Percentiles rank a stretch among this genome's conserved stretches.
phyloP scores from a whole-genome alignment of 1,140 invertebrate species.

The Drosophila obscura region DNA sequence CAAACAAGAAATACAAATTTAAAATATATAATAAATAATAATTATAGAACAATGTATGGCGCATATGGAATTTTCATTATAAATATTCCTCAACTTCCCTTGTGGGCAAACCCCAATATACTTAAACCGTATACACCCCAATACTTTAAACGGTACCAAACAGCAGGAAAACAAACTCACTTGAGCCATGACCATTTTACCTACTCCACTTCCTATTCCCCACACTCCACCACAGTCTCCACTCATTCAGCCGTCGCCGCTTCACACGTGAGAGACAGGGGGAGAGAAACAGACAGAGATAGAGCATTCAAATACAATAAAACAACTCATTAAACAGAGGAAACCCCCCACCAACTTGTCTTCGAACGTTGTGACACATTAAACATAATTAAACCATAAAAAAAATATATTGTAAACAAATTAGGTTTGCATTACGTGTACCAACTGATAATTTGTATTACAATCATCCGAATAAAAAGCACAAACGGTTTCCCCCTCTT shows the following conservation, averaged over 20 bases:
- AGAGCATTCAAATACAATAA: slow-evolving; percentile 39
- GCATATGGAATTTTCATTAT: background rate
- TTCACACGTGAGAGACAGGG: slow-evolving; percentile 2
- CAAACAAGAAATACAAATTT: no score
- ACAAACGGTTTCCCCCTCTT: slow-evolving; percentile 17
- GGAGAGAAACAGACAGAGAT: no score
- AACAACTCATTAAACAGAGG: slow-evolving; percentile 30
- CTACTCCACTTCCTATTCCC: slow-evolving; percentile 37
- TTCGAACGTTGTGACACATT: slow-evolving; percentile 5
- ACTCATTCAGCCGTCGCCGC: slow-evolving; percentile 6
- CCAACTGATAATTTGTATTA: slow-evolving; percentile 4
- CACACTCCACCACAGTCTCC: background rate
- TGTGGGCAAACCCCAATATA: no score
- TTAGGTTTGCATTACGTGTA: slow-evolving; percentile 3
- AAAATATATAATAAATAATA: no score
- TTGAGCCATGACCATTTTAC: slow-evolving; percentile 47
- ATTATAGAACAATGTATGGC: no score
- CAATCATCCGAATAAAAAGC: slow-evolving; percentile 22
- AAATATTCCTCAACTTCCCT: no score
- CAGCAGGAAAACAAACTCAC: slow-evolving; percentile 15
- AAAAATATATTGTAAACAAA: background rate
- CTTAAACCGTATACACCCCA: background rate
- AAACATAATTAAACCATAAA: slow-evolving; percentile 5
- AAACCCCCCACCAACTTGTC: slow-evolving; percentile 22
- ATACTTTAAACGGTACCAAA: slow-evolving; percentile 1